Percentiles rank a stretch among this genome's conserved stretches.
Conservation (phyloP, 1,140 invertebrate species). For the Tachypleus tridentatus region DNA sequence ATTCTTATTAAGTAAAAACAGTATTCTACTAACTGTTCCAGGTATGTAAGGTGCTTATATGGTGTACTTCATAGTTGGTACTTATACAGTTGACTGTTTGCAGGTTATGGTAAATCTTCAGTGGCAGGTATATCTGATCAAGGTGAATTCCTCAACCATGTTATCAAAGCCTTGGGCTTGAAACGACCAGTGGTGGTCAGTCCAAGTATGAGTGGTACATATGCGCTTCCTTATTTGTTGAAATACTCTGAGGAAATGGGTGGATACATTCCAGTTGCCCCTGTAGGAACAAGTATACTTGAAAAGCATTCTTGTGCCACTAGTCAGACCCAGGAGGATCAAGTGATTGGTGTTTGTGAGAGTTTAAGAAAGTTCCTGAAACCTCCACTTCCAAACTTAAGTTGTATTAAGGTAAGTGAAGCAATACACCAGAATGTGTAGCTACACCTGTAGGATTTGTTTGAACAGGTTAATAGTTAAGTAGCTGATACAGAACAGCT, state of each 20-base stretch:
- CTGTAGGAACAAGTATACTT: constrained; percentile 28
- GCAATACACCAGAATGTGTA: too few species aligned
- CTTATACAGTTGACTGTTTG: constrained; percentile 2
- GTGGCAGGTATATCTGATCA: constrained; percentile 11
- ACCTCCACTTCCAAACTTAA: constrained; percentile 15
- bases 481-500: too few species aligned
- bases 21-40: too few species aligned
- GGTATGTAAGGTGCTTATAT: too few species aligned
- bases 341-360: neutral
- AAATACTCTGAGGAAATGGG: constrained; percentile 22
- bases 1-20: too few species aligned
- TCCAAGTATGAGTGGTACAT: constrained; percentile 40
- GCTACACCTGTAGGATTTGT: too few species aligned
- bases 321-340: neutral
- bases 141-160: constrained; percentile 27
- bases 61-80: too few species aligned
- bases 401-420: constrained; percentile 8
- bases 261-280: constrained; percentile 37
- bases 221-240: constrained; percentile 34
- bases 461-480: too few species aligned
- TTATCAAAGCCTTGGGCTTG: constrained; percentile 26
- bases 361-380: constrained; percentile 9
- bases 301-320: constrained; percentile 2
- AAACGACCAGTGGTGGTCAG: constrained; percentile 32
- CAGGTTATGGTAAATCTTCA: constrained; percentile 29